Base-by-base conservation (phyloP, 1,140 invertebrate species). In the Stegodyphus dumicola region DNA sequence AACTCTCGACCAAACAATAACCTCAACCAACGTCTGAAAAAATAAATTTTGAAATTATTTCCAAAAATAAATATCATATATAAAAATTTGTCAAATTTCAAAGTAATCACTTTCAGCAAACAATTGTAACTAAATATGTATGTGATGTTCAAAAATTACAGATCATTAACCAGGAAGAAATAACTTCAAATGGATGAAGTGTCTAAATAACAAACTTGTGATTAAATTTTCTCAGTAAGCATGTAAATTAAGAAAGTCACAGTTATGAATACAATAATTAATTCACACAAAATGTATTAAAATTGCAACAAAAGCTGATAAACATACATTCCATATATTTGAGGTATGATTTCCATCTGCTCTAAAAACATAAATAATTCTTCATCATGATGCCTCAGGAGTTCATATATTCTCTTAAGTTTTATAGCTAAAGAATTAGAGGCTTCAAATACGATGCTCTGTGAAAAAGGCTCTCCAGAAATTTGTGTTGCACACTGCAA, bases 1-100 rank as follows among this genome's bases (percentile, higher is more conserved):
- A 95, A 96, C 90, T 96, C 95, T 15, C 95, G 91, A 0, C 95
- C 95, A 91, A 96, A 96, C 4, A 96, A 90, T 64, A 96, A 89
- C 11, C 95, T 92, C 11, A 96, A 90, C 95, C 95, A 96, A 2
- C 95, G 94, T 87, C 95, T 95, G 90, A 0, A 92, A 89, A 75
- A 81, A 51, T 74, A 56, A 17, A 49, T 73, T 15, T 70, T 5
- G n/a, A 65, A 67, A 52, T 65, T 66, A 33, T 71, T 11, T 13
- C 70, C 56, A 60, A 15, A 60, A 71, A 54, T 13, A 51, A 3
- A 71, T n/a, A 10, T 18, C 48, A 13, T 56, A 60, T 60, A 11
- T 60, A 60, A 2, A 60, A 60, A 15, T 60, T 3, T 48, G 6
- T 69, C 10, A 18, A 67, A 54, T 18, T 48, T 48, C 53, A 69